Percentiles rank a stretch among this genome's conserved stretches.
Conservation (phyloP, 2,797 vertebrate species). For the Sciurus vulgaris region DNA sequence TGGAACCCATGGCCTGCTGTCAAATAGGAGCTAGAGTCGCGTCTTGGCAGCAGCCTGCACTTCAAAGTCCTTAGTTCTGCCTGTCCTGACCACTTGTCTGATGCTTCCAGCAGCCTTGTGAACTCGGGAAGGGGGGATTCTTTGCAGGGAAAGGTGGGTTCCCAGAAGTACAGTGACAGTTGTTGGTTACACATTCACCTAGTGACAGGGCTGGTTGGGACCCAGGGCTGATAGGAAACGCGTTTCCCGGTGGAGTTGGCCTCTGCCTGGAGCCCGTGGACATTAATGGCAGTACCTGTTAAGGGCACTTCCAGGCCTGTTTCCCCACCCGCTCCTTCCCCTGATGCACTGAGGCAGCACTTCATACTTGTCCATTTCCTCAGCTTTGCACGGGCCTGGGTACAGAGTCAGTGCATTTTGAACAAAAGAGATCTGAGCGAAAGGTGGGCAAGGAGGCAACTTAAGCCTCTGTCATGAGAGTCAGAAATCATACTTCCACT, state of each 20-base stretch:
- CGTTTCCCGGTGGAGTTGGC: neutral
- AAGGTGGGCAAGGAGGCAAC: neutral
- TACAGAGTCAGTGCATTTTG: neutral
- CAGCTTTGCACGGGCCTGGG: neutral
- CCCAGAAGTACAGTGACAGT: fast-evolving
- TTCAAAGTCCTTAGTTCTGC: neutral
- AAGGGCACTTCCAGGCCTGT: neutral
- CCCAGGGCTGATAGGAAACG: fast-evolving
- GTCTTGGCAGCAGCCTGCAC: neutral
- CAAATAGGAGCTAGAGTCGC: neutral
- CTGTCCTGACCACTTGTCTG: fast-evolving
- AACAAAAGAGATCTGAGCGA: slow-evolving; percentile 42
- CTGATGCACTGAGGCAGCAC: fast-evolving
- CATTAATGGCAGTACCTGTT: neutral
- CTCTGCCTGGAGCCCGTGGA: neutral
- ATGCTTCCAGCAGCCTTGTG: neutral
- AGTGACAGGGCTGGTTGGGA: neutral
- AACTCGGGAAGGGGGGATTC: too few species aligned
- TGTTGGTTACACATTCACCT: fast-evolving
- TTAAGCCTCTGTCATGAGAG: neutral
- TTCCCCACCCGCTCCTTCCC: fast-evolving
- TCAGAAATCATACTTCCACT: neutral
- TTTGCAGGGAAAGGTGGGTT: neutral
- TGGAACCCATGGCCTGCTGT: fast-evolving
- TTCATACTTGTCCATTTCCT: neutral